These are phyloP conservation scores for Philaenus spumarius DNA, from an alignment of 1,140 invertebrate genomes.

Conservation along the genomic window DNA sequence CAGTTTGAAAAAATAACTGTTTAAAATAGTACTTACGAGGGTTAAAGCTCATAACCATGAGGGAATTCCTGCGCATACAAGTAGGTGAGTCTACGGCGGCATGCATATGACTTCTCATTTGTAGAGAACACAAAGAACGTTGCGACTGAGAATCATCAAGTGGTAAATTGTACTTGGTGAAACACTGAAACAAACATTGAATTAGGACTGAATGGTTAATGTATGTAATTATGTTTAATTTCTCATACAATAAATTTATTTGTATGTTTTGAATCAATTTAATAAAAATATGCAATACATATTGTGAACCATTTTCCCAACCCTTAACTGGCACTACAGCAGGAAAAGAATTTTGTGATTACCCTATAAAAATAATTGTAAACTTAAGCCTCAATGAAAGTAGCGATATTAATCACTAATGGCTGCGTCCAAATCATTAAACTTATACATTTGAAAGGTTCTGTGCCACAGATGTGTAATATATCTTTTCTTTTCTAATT, in stretches of 20 bases:
- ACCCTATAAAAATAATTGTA: no score
- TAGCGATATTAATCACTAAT: no score
- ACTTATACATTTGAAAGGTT: no score
- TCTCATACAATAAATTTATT: neutral
- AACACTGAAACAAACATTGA: conserved; percentile 41
- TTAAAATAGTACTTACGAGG: conserved; percentile 36
- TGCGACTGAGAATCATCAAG: conserved; percentile 49
- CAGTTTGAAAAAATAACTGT: no score
- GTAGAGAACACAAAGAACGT: conserved; percentile 74
- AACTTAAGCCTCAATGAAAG: no score
- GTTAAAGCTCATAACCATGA: conserved; percentile 39
- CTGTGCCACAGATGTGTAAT: no score
- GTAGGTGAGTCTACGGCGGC: conserved; percentile 77
- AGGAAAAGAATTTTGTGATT: no score
- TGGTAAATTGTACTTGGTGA: conserved; percentile 49
- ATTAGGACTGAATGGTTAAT: conserved; percentile 29
- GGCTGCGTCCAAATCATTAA: no score
- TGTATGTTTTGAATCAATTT: neutral
- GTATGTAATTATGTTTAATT: conserved; percentile 11
- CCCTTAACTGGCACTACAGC: no score
- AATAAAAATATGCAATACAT: no score
- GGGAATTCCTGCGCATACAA: conserved; percentile 57
- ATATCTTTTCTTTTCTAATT: no score
- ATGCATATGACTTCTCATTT: conserved; percentile 82
- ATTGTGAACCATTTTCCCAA: no score